These are phyloP conservation scores for Oxygymnocypris stewartii DNA, from an alignment of 2,113 vertebrate genomes.

Conservation along the genomic window DNA sequence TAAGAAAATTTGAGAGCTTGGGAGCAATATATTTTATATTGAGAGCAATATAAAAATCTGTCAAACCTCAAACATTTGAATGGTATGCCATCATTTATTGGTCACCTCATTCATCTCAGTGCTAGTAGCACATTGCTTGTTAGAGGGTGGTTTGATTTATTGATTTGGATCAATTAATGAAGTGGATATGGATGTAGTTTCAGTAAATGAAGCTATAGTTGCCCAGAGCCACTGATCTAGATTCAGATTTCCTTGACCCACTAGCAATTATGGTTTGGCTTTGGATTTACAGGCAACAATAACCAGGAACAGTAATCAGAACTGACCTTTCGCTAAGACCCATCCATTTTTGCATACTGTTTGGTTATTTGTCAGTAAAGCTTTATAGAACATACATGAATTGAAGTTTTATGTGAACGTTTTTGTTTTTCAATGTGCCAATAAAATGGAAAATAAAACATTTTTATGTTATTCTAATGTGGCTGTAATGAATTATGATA, in stretches of 20 bases:
- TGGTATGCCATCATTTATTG: background rate
- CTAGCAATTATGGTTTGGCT: background rate
- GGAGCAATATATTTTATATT: no score
- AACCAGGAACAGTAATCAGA: background rate
- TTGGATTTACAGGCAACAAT: background rate
- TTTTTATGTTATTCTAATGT: background rate
- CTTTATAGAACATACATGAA: background rate
- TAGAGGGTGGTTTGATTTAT: background rate
- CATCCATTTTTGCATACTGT: background rate
- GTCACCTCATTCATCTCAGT: background rate
- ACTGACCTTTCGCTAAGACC: background rate
- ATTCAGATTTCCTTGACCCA: background rate
- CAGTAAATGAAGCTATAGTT: background rate
- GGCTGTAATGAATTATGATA: background rate
- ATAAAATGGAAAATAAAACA: background rate
- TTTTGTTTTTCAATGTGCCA: background rate
- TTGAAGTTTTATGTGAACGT: background rate
- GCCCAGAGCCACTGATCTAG: background rate
- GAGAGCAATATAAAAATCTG: background rate
- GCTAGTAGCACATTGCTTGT: background rate
- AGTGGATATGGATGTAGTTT: background rate
- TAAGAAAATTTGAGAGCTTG: background rate
- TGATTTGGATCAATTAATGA: background rate
- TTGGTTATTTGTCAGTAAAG: no score
- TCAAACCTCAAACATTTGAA: background rate